Percentiles rank a stretch among this genome's conserved stretches.
Conservation (phyloP, 2,113 vertebrate species). For the Silurus asotus region DNA sequence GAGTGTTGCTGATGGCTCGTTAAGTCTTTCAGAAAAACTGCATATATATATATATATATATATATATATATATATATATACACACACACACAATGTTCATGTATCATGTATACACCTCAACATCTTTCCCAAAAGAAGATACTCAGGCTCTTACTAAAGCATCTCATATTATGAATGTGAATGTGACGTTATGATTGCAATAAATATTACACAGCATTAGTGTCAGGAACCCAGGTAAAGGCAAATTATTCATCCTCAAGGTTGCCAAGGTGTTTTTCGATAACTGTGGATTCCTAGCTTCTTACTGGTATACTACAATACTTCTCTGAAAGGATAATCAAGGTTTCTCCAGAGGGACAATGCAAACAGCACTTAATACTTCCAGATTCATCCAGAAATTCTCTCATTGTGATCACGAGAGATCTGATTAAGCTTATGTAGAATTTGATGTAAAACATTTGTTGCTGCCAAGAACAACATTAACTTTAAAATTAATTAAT, state of each 20-base stretch:
- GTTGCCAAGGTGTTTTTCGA: background rate
- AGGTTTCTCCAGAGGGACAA: background rate
- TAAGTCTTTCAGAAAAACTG: background rate
- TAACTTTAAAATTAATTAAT: background rate
- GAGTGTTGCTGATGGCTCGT: slow-evolving; percentile 3
- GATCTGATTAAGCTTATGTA: background rate
- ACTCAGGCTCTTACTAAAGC: background rate
- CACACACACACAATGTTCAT: background rate
- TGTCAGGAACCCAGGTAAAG: background rate
- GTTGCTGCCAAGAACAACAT: background rate
- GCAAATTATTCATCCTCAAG: background rate
- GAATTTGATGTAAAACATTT: too few species aligned
- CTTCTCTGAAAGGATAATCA: background rate
- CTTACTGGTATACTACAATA: background rate
- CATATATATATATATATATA: background rate
- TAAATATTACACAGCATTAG: slow-evolving; percentile 13
- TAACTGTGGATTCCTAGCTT: background rate
- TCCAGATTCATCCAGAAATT: background rate
- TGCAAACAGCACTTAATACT: background rate
- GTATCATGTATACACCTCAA: background rate
- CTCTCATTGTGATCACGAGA: background rate
- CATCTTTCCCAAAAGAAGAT: background rate
- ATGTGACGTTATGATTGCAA: background rate
- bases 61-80: background rate
- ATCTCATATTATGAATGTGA: background rate